Evolutionary conservation across 2,797 vertebrate genomes (phyloP).

Genomic region (Danio jaintianensis): DNA sequence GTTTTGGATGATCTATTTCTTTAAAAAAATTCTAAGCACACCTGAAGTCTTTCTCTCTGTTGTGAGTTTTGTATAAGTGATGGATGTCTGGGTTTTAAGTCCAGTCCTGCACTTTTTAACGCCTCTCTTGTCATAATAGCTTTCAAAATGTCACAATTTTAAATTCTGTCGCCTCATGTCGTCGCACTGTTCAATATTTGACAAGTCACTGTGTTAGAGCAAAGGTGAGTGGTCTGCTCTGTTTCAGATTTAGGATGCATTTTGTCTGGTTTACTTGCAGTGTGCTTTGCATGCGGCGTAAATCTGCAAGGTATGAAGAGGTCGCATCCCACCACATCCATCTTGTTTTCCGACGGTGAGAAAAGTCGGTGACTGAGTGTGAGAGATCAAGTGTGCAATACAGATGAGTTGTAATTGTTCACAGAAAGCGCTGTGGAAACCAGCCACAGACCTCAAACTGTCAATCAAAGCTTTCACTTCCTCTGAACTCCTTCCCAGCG

Average conservation of each 20-base stretch:
- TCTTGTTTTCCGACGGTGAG: slow-evolving; percentile 71
- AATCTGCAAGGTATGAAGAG: slow-evolving; percentile 28
- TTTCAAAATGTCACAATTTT: slow-evolving; percentile 60
- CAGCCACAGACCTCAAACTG: slow-evolving; percentile 77
- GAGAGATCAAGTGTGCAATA: slow-evolving; percentile 66
- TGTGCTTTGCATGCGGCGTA: slow-evolving; percentile 3
- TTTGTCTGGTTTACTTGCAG: slow-evolving; percentile 14
- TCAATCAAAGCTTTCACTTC: slow-evolving; percentile 69
- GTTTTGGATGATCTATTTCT: too few species aligned
- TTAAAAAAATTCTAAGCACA: too few species aligned
- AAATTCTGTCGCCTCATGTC: slow-evolving; percentile 54
- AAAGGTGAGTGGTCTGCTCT: slow-evolving; percentile 8
- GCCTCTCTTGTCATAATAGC: slow-evolving; percentile 56
- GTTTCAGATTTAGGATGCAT: neutral
- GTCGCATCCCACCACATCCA: slow-evolving; percentile 59
- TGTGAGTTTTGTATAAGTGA: neutral
- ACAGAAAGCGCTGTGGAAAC: slow-evolving; percentile 73
- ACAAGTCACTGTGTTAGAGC: slow-evolving; percentile 18
- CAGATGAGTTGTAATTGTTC: slow-evolving; percentile 72
- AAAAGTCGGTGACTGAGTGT: slow-evolving; percentile 65
- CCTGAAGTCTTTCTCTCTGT: slow-evolving; percentile 25
- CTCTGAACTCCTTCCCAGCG: slow-evolving; percentile 56
- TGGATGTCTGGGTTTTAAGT: slow-evolving; percentile 52
- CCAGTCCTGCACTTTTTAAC: slow-evolving; percentile 29
- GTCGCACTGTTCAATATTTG: slow-evolving; percentile 40